Percentiles rank a stretch among this genome's conserved stretches.
Evolutionary conservation across 2,797 vertebrate species (phyloP).

Genomic region (Heliangelus exortis): DNA sequence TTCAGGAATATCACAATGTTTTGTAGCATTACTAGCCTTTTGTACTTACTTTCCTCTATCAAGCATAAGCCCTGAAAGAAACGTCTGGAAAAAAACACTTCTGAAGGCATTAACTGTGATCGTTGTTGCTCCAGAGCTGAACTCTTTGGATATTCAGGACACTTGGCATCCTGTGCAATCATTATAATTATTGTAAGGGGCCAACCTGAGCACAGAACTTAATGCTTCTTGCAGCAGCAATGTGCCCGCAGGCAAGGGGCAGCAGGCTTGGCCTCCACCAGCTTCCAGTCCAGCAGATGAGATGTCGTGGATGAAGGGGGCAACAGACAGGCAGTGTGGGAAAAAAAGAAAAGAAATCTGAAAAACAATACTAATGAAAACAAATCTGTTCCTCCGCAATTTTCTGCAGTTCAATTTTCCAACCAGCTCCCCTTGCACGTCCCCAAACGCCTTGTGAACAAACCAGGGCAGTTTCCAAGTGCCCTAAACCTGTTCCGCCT

Average conservation of each 20-base stretch:
- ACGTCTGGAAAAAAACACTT: background rate
- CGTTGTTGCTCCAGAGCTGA: background rate
- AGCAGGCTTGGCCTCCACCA: background rate
- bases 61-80: background rate
- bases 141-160: background rate
- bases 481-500: slow-evolving; percentile 59
- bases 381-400: background rate
- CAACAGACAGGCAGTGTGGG: background rate
- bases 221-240: background rate
- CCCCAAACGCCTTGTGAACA: slow-evolving; percentile 50
- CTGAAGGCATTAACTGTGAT: background rate
- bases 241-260: rapidly evolving
- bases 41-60: rapidly evolving
- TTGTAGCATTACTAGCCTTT: background rate
- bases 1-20: background rate
- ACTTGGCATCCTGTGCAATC: background rate
- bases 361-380: background rate
- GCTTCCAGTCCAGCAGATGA: background rate
- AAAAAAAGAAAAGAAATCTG: no score
- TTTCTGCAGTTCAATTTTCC: background rate
- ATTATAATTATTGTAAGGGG: background rate
- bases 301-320: background rate
- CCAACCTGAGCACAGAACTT: no score
- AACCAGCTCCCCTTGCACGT: background rate
- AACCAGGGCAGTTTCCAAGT: slow-evolving; percentile 57